phyloP scores from a whole-genome alignment of 2,113 vertebrate genomes.

The Poecile atricapillus region DNA sequence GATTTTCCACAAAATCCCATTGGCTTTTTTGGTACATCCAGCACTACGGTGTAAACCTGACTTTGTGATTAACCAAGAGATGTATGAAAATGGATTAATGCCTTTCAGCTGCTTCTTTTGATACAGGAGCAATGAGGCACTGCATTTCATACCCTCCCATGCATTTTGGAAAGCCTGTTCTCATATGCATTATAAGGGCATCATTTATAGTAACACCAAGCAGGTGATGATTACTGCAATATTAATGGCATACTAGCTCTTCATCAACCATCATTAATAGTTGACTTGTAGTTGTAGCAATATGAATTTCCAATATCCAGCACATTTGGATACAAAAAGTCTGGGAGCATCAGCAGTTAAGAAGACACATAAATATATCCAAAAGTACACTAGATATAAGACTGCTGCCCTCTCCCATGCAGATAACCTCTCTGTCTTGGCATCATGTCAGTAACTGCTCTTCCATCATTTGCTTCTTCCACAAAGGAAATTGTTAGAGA shows the following conservation, averaged over 20 bases:
- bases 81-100: background rate
- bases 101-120: background rate
- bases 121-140: background rate
- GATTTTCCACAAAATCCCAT: background rate
- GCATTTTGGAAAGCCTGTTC: background rate
- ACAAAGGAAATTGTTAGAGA: constrained; percentile 24
- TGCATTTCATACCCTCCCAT: background rate
- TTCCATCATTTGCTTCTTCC: constrained; percentile 15
- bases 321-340: background rate
- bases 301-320: background rate
- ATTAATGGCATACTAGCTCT: background rate
- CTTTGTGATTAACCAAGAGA: background rate
- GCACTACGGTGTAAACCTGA: background rate
- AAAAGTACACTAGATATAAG: background rate
- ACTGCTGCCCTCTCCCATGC: background rate
- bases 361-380: background rate
- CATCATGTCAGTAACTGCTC: background rate
- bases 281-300: background rate
- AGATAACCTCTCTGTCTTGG: background rate
- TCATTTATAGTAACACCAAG: background rate
- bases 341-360: background rate
- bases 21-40: background rate
- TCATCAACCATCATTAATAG: background rate
- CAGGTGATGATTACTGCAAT: background rate
- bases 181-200: background rate